Percentiles rank a stretch among this genome's conserved stretches.
Conservation (phyloP, 2,797 vertebrate genomes). For the Pempheris klunzingeri region DNA sequence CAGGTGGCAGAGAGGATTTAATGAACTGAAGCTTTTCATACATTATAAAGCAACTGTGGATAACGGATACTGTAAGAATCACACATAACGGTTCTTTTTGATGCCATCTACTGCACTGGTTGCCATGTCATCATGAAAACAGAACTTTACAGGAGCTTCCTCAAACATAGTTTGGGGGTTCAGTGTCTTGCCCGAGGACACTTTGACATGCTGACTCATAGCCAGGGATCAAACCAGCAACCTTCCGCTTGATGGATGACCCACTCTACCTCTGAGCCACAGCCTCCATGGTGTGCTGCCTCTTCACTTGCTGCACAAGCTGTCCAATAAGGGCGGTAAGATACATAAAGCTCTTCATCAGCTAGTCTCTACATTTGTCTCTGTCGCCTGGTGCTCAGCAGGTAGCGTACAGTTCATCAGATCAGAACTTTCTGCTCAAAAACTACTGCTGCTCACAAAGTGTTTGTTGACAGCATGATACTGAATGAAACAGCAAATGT, state of each 20-base stretch:
- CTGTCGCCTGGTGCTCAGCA: background rate
- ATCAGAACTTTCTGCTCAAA: no score
- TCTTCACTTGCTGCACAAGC: no score
- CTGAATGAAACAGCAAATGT: background rate
- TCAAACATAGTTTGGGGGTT: no score
- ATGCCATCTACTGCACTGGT: background rate
- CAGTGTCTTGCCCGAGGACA: no score
- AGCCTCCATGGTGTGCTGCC: no score
- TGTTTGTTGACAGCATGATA: background rate
- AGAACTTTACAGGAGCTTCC: no score
- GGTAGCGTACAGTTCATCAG: background rate
- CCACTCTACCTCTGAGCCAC: no score
- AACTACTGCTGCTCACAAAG: background rate
- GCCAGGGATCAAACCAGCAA: no score
- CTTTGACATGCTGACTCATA: no score
- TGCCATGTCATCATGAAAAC: background rate
- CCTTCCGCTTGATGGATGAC: no score
- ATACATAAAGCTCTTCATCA: no score
- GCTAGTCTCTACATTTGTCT: background rate
- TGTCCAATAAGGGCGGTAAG: no score
- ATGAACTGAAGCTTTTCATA: background rate
- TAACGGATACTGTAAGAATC: background rate
- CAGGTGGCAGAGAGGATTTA: background rate
- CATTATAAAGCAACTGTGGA: background rate
- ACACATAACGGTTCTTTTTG: background rate